Evolutionary conservation across 2,797 vertebrate species (phyloP), one percentile per base, ranked within the genome.

Genomic region (Tenualosa thibaudeaui): DNA sequence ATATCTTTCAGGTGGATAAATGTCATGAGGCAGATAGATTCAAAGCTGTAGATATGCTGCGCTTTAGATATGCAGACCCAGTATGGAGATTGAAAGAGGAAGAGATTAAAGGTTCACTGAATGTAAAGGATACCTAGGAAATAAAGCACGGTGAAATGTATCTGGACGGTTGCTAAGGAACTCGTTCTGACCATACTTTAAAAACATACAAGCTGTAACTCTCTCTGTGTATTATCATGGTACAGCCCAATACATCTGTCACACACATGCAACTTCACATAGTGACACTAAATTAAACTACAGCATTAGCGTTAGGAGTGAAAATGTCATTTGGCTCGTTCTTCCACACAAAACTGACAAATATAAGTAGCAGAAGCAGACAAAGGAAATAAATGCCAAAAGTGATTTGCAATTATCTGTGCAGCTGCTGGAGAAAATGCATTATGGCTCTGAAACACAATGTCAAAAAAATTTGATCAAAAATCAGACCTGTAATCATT

Each of bases 1-100:
- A 75, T 75, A 75, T 43, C 37, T 43, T 78, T 46, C 40, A 78
- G 71, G 71, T 78, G 71, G 71, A 22, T 22, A 78, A 78, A 46
- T 78, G 71, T 78, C 71, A 78, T 46, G 71, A 8, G 3, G 40
- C 31, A 46, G 37, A 46, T 46, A n/a, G 58, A 62, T 62, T 62
- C 58, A 62, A n/a, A 5, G 71, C 40, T 22, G 17, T 46, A 37
- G 17, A 78, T 43, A 43, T 40, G 37, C 37, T 22, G 71, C 17
- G 71, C 37, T 19, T 78, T 5, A 40, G 68, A 13, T 17, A 78
- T 3, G 13, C 31, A 43, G 13, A 19, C 17, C 13, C 15, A 78
- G 13, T 17, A 22, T 13, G 31, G 68, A 75, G 17, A 43, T 22
- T 1, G 4, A 78, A 78, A 46, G 40, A 78, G 19, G 8, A 78